phyloP scores from a whole-genome alignment of 92 coral and sea anemone species.

The Muricea muricata region DNA sequence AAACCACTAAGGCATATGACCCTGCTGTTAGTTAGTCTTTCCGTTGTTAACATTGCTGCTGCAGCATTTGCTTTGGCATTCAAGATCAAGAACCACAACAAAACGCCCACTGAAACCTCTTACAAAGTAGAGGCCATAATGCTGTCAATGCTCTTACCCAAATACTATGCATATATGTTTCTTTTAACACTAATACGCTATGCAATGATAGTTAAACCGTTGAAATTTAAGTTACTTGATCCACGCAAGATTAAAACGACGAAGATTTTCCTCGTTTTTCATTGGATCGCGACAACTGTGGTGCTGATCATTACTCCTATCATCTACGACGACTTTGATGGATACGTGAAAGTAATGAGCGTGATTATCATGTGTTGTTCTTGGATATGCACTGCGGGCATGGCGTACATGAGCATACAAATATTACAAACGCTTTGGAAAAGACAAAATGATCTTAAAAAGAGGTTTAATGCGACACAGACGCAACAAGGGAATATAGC shows the following conservation, averaged over 20 bases:
- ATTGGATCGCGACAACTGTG: neutral
- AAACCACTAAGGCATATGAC: neutral
- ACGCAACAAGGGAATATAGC: conserved; percentile 14
- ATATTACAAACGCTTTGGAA: conserved; percentile 26
- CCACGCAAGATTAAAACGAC: neutral
- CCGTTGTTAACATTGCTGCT: neutral
- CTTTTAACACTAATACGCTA: conserved; percentile 3
- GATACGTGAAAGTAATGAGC: neutral
- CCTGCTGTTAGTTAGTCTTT: conserved; percentile 8
- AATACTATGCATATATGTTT: conserved; percentile 21
- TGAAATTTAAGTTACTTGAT: neutral
- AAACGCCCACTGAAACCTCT: neutral
- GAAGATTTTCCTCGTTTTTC: neutral
- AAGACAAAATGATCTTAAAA: conserved; percentile 7
- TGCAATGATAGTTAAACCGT: conserved; percentile 25
- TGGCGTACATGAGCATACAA: neutral
- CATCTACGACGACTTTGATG: conserved; percentile 12
- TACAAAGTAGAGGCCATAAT: neutral
- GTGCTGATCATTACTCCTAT: conserved; percentile 3
- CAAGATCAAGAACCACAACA: neutral
- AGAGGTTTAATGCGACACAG: neutral
- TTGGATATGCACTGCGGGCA: conserved; percentile 8
- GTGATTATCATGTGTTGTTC: neutral
- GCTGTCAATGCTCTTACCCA: conserved; percentile 8
- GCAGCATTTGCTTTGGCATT: neutral